A percentile compares a stretch with the other conserved stretches of the same genome.
These are phyloP conservation scores for Stercorarius parasiticus DNA, from an alignment of 2,113 vertebrate genomes.

Conservation along the genomic window DNA sequence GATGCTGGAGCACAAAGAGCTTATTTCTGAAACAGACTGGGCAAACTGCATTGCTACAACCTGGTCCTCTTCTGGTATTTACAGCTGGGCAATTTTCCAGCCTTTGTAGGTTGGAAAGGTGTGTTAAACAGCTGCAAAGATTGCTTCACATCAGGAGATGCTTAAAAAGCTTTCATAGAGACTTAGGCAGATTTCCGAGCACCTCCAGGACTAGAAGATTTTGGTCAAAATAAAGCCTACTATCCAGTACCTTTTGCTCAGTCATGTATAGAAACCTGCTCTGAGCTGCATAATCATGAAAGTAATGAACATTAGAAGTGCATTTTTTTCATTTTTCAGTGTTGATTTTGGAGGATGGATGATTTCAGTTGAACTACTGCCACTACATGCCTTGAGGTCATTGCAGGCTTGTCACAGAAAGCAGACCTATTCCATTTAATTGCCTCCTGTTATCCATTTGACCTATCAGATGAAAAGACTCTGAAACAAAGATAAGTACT, in stretches of 20 bases:
- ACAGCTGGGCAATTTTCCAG: not conserved
- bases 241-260: not conserved
- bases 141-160: not conserved
- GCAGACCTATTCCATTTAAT: not conserved
- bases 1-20: not conserved
- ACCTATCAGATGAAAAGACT: conserved; percentile 18
- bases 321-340: not conserved
- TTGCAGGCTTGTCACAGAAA: not conserved
- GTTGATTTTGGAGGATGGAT: not conserved
- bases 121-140: not conserved
- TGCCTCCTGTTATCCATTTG: not conserved
- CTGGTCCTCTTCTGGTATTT: not conserved
- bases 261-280: not conserved
- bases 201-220: not conserved
- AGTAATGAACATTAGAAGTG: not conserved
- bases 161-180: not conserved
- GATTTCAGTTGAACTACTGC: not conserved
- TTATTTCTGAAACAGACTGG: not conserved
- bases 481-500: not conserved
- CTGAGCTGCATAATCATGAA: not conserved
- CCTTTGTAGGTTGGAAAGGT: not conserved
- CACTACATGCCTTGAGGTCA: not conserved
- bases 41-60: not conserved
- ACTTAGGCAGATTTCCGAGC: not conserved
- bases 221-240: not conserved